Evolutionary conservation across 2,888 invertebrate species (phyloP), one percentile per base, ranked within the genome.

Genomic region (Timema cristinae): DNA sequence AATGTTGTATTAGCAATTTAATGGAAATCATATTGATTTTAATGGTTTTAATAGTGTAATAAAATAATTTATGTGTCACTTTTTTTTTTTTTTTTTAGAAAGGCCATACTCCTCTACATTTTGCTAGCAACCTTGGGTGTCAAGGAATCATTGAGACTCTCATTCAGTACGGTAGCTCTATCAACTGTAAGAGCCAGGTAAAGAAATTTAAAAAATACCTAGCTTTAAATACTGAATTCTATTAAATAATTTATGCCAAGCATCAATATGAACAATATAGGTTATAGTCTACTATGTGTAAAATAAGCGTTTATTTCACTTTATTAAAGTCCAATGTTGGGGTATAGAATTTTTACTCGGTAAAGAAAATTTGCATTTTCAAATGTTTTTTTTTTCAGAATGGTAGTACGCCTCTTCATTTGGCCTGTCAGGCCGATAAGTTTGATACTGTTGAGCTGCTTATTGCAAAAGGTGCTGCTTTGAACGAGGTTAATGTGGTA

Each of bases 361-460:
- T 32, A 32, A 32, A 32, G 32, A 2, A 32, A 32, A 32, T 32
- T 32, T 32, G 32, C 32, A 32, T 32, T 32, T 32, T 32, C 4
- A 32, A 32, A 4, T 32, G 1, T 66, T 52, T 50, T 59, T 71
- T 69, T 73, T 81, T 81, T 15, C 79, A 75, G 88, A 89, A 89
- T 77, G 94, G 94, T 0, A 89, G 93, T 79, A 94, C 95, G 0
- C 94, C 95, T 0, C 84, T 96, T 7, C 95, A 96, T 81, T 86
- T 93, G 79, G 93, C 95, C 4, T 94, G 94, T 77, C 83, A 91
- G 16, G 89, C 90, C 0, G 91, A 95, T 79, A 92, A 93, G 71
- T 85, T 86, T 7, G 90, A 90, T 75, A 89, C 89, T 32, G 89
- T 89, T 8, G 89, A 90, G 79, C 84, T 89, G 72, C 83, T 93